Conservation (phyloP, 2,113 vertebrate genomes). For the Mormoops blainvillei region DNA sequence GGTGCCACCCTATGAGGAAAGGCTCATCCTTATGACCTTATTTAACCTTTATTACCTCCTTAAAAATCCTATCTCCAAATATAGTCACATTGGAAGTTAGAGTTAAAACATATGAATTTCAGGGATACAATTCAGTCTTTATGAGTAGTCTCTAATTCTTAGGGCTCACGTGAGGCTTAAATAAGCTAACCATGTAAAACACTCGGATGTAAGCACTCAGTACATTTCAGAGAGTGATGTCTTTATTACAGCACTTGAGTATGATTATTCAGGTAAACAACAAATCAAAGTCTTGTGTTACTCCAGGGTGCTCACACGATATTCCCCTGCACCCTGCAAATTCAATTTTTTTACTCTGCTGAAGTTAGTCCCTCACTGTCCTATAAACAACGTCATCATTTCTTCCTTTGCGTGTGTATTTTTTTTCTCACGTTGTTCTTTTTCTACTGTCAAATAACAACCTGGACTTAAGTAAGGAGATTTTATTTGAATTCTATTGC, state of each 20-base stretch:
- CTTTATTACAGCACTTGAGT: neutral
- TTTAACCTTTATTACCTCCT: neutral
- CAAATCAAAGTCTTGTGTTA: neutral
- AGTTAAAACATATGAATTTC: neutral
- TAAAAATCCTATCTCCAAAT: neutral
- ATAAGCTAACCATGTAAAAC: neutral
- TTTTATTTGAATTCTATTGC: neutral
- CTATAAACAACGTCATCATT: neutral
- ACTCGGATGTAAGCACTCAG: neutral
- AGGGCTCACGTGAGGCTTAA: neutral
- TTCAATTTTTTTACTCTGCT: neutral
- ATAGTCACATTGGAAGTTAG: neutral
- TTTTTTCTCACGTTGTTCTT: neutral
- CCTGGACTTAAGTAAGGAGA: neutral
- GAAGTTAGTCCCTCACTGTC: neutral
- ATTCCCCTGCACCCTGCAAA: neutral
- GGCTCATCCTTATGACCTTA: neutral
- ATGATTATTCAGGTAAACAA: neutral
- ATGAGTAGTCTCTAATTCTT: neutral
- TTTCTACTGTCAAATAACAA: neutral
- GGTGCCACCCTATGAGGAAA: neutral
- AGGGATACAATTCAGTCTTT: neutral
- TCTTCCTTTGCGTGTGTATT: neutral
- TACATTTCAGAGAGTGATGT: neutral
- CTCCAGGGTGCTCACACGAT: neutral